These are phyloP conservation scores for Astreopora myriophthalma DNA, from an alignment of 64 coral and sea anemone genomes.

Conservation along the genomic window DNA sequence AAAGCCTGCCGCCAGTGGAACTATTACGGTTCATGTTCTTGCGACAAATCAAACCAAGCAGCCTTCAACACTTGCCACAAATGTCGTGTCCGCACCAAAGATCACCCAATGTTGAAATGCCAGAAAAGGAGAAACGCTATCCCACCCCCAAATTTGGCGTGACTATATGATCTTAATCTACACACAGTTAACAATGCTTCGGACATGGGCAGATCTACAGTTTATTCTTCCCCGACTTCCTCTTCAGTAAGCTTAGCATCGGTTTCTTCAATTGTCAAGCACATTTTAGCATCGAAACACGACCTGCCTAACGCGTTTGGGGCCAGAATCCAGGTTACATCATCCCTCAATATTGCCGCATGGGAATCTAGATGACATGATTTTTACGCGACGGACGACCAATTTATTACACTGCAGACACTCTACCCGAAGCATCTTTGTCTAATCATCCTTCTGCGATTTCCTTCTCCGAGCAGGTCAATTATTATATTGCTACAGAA, in stretches of 20 bases:
- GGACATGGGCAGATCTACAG: background rate
- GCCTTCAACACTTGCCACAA: background rate
- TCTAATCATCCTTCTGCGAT: background rate
- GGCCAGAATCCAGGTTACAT: background rate
- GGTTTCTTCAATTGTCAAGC: background rate
- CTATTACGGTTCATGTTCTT: background rate
- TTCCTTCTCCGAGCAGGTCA: background rate
- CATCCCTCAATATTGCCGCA: background rate
- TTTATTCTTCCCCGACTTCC: background rate
- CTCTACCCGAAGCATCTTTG: background rate
- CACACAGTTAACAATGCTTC: background rate
- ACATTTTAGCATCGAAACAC: background rate
- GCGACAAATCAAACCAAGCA: background rate
- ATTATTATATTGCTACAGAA: background rate
- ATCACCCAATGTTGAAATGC: constrained; percentile 32
- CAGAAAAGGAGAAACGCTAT: background rate
- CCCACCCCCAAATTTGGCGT: background rate
- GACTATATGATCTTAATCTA: too few relatives aligned
- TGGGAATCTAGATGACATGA: background rate
- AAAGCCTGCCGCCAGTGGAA: constrained; percentile 10
- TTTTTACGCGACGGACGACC: constrained; percentile 4
- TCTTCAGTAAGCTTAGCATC: background rate
- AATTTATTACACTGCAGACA: background rate
- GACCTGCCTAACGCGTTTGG: background rate
- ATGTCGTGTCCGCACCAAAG: background rate